Base-by-base conservation (phyloP, 2,888 invertebrate species). In the Rhamnusium bicolor region DNA sequence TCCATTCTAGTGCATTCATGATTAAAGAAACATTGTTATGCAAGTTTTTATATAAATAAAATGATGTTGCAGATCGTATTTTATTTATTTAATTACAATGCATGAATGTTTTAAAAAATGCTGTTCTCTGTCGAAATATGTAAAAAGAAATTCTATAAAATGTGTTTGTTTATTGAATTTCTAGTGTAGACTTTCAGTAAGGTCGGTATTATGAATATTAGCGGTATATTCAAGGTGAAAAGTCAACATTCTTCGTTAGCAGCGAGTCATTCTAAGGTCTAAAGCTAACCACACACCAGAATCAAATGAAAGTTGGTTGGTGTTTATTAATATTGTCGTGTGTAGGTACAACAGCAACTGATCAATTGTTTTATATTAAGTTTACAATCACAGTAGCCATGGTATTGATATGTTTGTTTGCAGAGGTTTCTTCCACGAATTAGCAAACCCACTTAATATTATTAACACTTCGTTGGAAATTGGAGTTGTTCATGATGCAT, bases 181-280 rank as follows among this genome's bases (percentile, higher is more conserved):
- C 54, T 71, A 8, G 12, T 24, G 21, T 16, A 61, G 19, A 70
- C 61, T 60, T 67, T 61, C 40, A 73, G 27, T 69, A 60, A 70
- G 69, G 69, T 62, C 54, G 53, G 69, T 49, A 69, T 73, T 72
- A 69, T 72, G 61, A 72, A 71, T 73, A 77, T 76, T 79, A 82
- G 79, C 81, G 81, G 80, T 81, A 80, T 75, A 76, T 78, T 77
- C 81, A 81, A 82, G 81, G 81, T 79, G 70, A 81, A 75, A 76
- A 79, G 79, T 80, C 80, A 80, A 81, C 82, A 82, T 80, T 82
- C 82, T 78, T 75, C 51, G 53, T 60, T 32, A 27, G 12, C 27
- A 19, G 54, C 40, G 61, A 61, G 24, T 21, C 32, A 32, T 8
- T 67, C 14, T 40, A 56, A 24, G 24, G 29, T 19, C 24, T 67